Conservation (phyloP, 2,888 invertebrate genomes). For the Eupithecia inturbata region DNA sequence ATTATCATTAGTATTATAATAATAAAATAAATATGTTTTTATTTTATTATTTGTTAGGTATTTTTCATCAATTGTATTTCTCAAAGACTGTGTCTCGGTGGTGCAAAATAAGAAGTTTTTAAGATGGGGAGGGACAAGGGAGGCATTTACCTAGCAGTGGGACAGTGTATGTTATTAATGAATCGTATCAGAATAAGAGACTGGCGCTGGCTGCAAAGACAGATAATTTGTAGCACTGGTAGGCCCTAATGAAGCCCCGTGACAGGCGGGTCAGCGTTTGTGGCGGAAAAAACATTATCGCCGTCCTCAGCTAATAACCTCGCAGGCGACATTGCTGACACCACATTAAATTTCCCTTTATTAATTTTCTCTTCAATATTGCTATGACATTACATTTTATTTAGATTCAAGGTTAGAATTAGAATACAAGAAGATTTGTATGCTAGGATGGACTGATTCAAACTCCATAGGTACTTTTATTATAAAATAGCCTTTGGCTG, state of each 20-base stretch:
- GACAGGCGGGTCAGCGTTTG: constrained; percentile 56
- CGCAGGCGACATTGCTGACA: constrained; percentile 48
- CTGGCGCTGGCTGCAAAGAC: background rate
- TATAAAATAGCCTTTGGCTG: background rate
- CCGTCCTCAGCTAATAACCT: constrained; percentile 55
- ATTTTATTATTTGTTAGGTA: background rate
- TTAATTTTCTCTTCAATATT: constrained; percentile 22
- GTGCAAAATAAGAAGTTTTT: background rate
- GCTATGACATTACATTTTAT: background rate
- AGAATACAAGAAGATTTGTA: background rate
- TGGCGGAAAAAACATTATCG: constrained; percentile 52
- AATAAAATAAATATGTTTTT: background rate
- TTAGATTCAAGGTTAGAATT: background rate
- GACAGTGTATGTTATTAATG: background rate
- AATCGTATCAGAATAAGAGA: background rate
- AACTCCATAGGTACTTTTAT: background rate
- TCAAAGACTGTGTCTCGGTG: background rate
- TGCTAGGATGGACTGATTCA: background rate
- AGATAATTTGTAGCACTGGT: constrained; percentile 6
- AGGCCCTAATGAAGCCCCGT: constrained; percentile 54
- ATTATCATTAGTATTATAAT: background rate
- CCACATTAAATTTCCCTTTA: constrained; percentile 27
- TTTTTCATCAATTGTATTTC: background rate
- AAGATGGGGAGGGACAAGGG: background rate
- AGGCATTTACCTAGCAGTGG: background rate